Base-by-base conservation (phyloP, 2,113 vertebrate genomes). In the Andinoacara biseriatus region DNA sequence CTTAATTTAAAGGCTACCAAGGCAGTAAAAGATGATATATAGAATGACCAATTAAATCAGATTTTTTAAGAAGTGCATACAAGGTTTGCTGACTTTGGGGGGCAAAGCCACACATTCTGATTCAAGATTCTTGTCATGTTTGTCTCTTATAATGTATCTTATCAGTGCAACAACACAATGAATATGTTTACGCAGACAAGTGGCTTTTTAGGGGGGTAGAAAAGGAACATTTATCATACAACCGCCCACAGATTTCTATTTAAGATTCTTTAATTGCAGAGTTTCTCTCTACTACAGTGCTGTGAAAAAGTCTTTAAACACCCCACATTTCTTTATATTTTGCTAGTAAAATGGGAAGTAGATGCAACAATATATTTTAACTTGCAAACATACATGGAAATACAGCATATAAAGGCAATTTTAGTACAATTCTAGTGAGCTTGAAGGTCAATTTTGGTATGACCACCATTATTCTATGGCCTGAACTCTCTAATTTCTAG, bases 391-490 rank as follows among this genome's bases (percentile, higher is more conserved):
- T 40, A 40, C 2, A 40, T 63, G 33, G 11, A 40, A 15, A 63
- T 40, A 15, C 11, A 63, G 61, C 11, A 40, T 22, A 1, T 40
- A 63, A 63, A 63, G 38, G 2, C n/a, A 24, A 24, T 31, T 31
- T 5, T 26, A 26, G 31, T 31, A 31, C 31, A 31, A 31, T 31
- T 31, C 4, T 31, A 5, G 31, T 15, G 15, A 65, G 7, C 13
- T 65, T 63, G 38, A 24, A 63, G 40, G n/a, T 63, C 61, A 40
- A 24, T 15, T 65, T 43, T 65, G 61, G 13, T 24, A 65, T 65
- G 61, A 38, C 18, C 60, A 62, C 60, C 20, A 2, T 62, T n/a
- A 38, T 33, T 38, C 18, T 62, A 62, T 0, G 0, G 31, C n/a
- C 61, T 63, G n/a, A 65, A 43, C 62, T 24, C 35, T 24, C 35